Conservation (phyloP, 1,140 invertebrate genomes). For the Brachionus calyciflorus region DNA sequence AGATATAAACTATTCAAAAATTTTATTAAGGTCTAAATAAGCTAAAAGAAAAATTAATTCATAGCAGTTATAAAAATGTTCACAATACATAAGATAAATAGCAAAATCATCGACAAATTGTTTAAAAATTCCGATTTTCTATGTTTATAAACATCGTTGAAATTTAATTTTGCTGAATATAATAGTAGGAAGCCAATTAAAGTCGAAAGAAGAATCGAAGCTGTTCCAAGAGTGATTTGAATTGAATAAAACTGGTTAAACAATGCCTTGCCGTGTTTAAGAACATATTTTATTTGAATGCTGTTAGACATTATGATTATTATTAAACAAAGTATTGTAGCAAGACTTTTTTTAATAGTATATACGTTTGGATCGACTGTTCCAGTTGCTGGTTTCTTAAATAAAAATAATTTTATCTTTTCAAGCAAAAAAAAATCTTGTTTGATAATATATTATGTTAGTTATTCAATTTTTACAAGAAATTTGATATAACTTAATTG, state of each 20-base stretch:
- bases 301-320: constrained; percentile 44
- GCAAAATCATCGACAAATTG: constrained; percentile 40
- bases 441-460: no score
- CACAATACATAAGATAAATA: constrained; percentile 35
- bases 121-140: constrained; percentile 12
- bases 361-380: constrained; percentile 25
- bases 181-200: constrained; percentile 17
- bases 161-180: constrained; percentile 22
- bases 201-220: background rate
- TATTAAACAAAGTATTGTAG: constrained; percentile 12
- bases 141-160: constrained; percentile 20
- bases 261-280: constrained; percentile 14
- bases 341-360: constrained; percentile 34
- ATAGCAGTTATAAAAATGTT: constrained; percentile 38
- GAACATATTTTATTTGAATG: constrained; percentile 36
- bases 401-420: background rate
- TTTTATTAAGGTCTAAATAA: background rate
- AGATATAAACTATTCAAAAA: no score
- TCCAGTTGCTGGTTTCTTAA: background rate
- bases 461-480: no score
- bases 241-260: constrained; percentile 38
- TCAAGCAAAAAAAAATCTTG: no score
- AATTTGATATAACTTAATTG: no score
- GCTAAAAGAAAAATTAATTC: background rate
- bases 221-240: constrained; percentile 7